Base-by-base conservation (phyloP, 2,797 vertebrate genomes). In the Sebastolobus alascanus region DNA sequence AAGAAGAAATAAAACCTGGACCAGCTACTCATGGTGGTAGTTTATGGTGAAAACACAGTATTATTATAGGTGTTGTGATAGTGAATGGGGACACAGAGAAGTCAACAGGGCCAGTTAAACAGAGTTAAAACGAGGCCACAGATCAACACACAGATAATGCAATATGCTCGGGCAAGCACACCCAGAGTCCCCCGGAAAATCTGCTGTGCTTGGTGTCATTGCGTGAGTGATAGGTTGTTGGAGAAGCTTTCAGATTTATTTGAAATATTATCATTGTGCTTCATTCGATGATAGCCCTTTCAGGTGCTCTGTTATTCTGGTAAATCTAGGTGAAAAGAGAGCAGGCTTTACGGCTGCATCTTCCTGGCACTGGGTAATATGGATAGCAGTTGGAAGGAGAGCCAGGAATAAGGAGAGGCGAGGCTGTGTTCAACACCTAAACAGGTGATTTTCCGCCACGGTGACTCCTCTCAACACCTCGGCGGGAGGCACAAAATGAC, bases 371-470 rank as follows among this genome's bases (percentile, higher is more conserved):
- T 52, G 79, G 74, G 80, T 90, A 92, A 92, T 93, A 91, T 89
- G 92, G 87, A 91, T 83, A 82, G 86, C 88, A 78, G 87, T 79
- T 83, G 79, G 84, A 84, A 80, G 79, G 83, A 87, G 84, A 89
- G 90, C 66, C 78, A 77, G 84, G 85, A 90, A 88, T 88, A 85
- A 84, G 91, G 80, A 92, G 89, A 90, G 90, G 77, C 80, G 87
- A 90, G 90, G 89, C 90, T 90, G 91, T 93, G 93, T 94, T 95
- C 93, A 86, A 92, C 93, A 93, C 92, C 93, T 95, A 95, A 96
- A 94, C 95, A 95, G 94, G 94, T 95, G 94, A 96, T 96, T 96
- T 96, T 95, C 93, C 92, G 88, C 94, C 90, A 93, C 92, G 89
- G 94, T 95, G 94, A 93, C 92, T 95, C 92, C 90, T 90, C 93